phyloP scores from a whole-genome alignment of 2,113 vertebrate genomes.

The Cinclus mexicanus region DNA sequence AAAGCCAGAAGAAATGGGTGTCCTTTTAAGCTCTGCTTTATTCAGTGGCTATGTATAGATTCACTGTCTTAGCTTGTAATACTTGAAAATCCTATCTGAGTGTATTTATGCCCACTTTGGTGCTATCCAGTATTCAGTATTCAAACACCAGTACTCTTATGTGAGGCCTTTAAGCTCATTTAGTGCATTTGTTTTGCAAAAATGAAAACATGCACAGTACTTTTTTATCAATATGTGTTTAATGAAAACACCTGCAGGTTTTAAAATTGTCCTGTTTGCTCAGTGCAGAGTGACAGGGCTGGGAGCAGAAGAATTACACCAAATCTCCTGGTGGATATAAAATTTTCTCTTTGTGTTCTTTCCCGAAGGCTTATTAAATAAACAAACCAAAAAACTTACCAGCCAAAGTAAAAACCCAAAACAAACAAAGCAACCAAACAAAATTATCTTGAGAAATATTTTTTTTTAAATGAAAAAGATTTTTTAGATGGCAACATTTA shows the following conservation, averaged over 20 bases:
- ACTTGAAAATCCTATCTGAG: neutral
- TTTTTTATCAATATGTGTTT: neutral
- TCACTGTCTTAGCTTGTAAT: conserved; percentile 37
- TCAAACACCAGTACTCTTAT: neutral
- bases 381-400: neutral
- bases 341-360: neutral
- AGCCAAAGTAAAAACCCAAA: neutral
- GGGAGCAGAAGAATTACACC: neutral
- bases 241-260: neutral
- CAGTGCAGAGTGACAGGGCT: neutral
- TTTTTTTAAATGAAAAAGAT: neutral
- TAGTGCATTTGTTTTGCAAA: neutral
- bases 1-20: neutral
- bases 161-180: neutral
- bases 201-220: neutral
- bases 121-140: neutral
- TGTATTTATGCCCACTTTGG: conserved; percentile 1
- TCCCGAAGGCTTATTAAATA: neutral
- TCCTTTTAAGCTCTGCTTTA: neutral
- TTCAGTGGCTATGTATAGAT: conserved; percentile 2
- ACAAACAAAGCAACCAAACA: neutral
- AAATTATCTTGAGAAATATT: neutral
- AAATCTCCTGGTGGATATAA: neutral
- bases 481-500: neutral
- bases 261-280: neutral